A percentile compares a stretch with the other conserved stretches of the same genome.
Evolutionary conservation across 1,140 invertebrate genomes (phyloP).

Genomic region (Macrobrachium rosenbergii): DNA sequence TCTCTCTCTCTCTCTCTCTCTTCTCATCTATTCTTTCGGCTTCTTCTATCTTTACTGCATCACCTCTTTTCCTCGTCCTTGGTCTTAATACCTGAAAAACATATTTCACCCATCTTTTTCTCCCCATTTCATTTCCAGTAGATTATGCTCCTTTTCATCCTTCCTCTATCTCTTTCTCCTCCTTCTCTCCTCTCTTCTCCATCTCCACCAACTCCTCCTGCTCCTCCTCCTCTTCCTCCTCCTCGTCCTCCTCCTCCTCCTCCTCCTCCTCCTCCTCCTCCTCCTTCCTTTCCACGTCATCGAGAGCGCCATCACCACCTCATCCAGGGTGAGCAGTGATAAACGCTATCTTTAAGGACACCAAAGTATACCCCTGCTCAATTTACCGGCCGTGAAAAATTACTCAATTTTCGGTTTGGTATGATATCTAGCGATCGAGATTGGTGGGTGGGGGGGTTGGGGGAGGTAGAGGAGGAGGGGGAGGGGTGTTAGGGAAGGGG

Average conservation of each 20-base stretch:
- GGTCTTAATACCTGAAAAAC: neutral
- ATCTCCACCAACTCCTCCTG: neutral
- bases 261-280: neutral
- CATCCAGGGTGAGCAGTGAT: conserved; percentile 56
- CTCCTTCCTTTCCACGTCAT: neutral
- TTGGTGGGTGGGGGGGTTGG: too few species aligned
- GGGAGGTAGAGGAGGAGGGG: too few species aligned
- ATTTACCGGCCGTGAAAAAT: conserved; percentile 61
- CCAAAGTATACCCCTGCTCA: conserved; percentile 47
- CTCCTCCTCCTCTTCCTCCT: neutral
- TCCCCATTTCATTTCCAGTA: neutral
- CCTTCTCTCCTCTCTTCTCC: neutral
- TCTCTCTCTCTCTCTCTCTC: conserved; percentile 4
- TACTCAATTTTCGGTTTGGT: conserved; percentile 45
- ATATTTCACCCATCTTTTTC: neutral
- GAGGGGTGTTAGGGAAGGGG: too few species aligned
- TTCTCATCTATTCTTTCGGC: neutral
- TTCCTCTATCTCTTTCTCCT: neutral
- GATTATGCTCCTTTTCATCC: neutral
- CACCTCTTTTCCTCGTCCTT: neutral
- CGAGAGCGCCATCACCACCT: conserved; percentile 25
- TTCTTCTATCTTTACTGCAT: conserved; percentile 1
- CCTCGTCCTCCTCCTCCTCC: neutral
- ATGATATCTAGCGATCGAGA: too few species aligned
- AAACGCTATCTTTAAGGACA: conserved; percentile 55